These are phyloP conservation scores for Ennomos quercinarius DNA, from an alignment of 2,888 invertebrate genomes.

Conservation along the genomic window DNA sequence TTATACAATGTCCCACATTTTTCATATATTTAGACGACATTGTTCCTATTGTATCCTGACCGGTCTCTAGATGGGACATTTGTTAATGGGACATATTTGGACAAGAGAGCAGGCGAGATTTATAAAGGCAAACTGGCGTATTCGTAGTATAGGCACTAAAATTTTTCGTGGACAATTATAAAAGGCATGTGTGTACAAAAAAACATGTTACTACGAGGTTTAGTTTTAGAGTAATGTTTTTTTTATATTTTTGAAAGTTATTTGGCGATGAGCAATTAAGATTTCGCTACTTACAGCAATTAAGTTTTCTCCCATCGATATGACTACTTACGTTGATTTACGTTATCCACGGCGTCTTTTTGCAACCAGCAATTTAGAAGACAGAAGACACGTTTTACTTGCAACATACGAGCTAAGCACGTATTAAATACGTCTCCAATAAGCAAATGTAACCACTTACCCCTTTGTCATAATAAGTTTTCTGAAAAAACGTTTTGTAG, in stretches of 20 bases:
- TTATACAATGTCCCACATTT: conserved; percentile 18
- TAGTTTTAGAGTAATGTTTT: no score
- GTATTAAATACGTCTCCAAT: conserved; percentile 4
- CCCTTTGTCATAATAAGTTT: not conserved
- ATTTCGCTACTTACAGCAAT: no score
- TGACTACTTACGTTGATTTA: conserved; percentile 14
- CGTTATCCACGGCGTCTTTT: conserved; percentile 21
- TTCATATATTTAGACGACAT: conserved; percentile 23
- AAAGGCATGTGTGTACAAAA: no score
- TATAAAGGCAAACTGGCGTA: conserved; percentile 51
- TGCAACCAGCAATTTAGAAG: conserved; percentile 17
- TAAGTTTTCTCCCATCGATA: no score
- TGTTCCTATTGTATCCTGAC: conserved; percentile 29
- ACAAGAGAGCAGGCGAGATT: conserved; percentile 67
- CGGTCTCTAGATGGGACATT: conserved; percentile 55
- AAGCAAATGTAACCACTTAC: not conserved
- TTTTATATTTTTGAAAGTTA: no score
- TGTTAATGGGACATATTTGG: conserved; percentile 82
- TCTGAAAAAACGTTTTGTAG: no score
- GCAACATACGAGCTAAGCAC: conserved; percentile 15
- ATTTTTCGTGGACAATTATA: no score
- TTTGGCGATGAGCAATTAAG: no score
- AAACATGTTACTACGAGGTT: no score
- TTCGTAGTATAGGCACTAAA: no score
- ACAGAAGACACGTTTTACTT: conserved; percentile 21